Evolutionary conservation across 2,888 invertebrate species (phyloP).

Genomic region (Hecatera dysodea): DNA sequence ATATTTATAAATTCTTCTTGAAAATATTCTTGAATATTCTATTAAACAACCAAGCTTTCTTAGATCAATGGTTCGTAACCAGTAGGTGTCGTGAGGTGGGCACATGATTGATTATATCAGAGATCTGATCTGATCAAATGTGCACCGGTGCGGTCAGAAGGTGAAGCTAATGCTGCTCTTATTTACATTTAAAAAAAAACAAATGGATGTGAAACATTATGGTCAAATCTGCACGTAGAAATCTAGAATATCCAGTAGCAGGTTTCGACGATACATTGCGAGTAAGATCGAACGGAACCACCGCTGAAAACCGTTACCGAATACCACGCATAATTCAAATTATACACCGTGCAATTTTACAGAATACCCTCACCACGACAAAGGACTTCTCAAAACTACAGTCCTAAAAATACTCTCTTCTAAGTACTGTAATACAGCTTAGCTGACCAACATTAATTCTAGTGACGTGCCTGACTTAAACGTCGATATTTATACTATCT

Average conservation of each 20-base stretch:
- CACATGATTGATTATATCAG: conserved; percentile 57
- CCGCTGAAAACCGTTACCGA: conserved; percentile 42
- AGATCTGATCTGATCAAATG: conserved; percentile 54
- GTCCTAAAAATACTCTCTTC: conserved; percentile 36
- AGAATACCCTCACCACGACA: conserved; percentile 45
- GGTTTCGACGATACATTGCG: background rate
- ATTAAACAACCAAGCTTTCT: conserved; percentile 3
- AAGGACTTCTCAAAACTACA: conserved; percentile 53
- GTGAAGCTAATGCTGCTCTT: conserved; percentile 32
- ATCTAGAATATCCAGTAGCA: conserved; percentile 1
- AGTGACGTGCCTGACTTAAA: conserved; percentile 47
- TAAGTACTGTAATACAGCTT: conserved; percentile 27
- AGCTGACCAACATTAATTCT: conserved; percentile 48
- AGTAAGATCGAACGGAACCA: conserved; percentile 46
- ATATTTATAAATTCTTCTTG: background rate
- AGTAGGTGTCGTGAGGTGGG: conserved; percentile 44
- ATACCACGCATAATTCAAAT: conserved; percentile 41
- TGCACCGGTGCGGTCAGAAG: conserved; percentile 42
- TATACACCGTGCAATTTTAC: conserved; percentile 54
- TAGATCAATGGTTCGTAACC: conserved; percentile 14
- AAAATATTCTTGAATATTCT: conserved; percentile 17
- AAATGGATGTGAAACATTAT: conserved; percentile 9
- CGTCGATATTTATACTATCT: conserved; percentile 67
- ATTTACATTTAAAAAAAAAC: conserved; percentile 13
- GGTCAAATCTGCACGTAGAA: conserved; percentile 13